Evolutionary conservation across 2,797 vertebrate genomes (phyloP), one percentile per base, ranked within the genome.

Genomic region (Naso thynnoides): DNA sequence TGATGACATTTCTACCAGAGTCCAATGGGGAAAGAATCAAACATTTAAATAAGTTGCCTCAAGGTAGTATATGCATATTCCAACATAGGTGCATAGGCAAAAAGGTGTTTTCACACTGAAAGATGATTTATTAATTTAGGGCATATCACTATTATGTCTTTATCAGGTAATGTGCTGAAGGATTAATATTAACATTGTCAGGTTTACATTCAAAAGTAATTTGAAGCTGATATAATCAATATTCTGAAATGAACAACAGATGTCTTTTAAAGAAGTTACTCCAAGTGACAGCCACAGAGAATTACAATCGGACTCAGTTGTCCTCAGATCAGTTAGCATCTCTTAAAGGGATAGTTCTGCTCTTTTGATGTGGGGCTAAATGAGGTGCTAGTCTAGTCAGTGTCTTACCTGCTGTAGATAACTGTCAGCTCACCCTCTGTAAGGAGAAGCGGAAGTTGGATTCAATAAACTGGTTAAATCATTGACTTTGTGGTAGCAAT

Each of bases 1-100:
- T 10, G 60, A 62, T 38, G 54, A 82, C 67, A 59, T 63, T 73
- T 52, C 4, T 6, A 44, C 8, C 31, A 56, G 76, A 63, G 58
- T 66, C 19, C 36, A 14, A 21, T 1, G 18, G 45, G 29, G 16
- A 63, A 53, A 55, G 65, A 82, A 60, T 52, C 23, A 23, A 36
- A 45, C 42, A 68, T 53, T 68, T n/a, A 60, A 61, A 33, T 4
- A 45, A 66, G 56, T 23, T 48, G 21, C 9, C 19, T 48, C 15
- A 45, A 31, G 6, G 3, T 44, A 44, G 26, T 33, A 27, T 66
- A 1, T 53, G 15, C 6, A 44, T 26, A 33, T 31, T 10, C 8
- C 10, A 13, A 45, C 49, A 41, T 14, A 33, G 15, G 42, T 11
- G 42, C 1, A 11, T 16, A 45, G 13, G 13, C 19, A 21, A 21